Percentiles rank a stretch among this genome's conserved stretches.
phyloP scores from a whole-genome alignment of 2,888 invertebrate species.

The Coremacera marginata region DNA sequence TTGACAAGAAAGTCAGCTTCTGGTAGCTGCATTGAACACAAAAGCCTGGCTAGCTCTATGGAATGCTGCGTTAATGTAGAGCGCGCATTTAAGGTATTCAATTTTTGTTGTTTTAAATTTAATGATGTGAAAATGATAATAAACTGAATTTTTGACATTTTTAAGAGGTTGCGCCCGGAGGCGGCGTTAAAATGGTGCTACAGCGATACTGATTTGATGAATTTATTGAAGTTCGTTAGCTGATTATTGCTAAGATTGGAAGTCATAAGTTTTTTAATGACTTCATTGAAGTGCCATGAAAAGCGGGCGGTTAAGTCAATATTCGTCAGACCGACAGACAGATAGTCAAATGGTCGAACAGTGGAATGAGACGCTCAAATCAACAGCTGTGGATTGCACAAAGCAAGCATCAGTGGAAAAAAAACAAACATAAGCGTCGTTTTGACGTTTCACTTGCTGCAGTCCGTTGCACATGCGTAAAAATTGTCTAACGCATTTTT shows the following conservation, averaged over 20 bases:
- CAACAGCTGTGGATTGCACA: background rate
- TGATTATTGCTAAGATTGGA: constrained; percentile 47
- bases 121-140: constrained; percentile 49
- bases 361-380: background rate
- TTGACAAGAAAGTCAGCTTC: constrained; percentile 51
- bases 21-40: constrained; percentile 42
- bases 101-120: constrained; percentile 16
- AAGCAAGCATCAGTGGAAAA: background rate
- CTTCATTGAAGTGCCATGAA: constrained; percentile 48
- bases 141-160: constrained; percentile 51
- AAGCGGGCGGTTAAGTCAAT: constrained; percentile 21
- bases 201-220: constrained; percentile 33
- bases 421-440: background rate
- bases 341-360: background rate
- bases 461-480: constrained; percentile 33
- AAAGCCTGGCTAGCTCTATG: background rate
- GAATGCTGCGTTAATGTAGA: background rate
- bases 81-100: background rate
- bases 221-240: constrained; percentile 43
- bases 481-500: constrained; percentile 34
- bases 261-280: constrained; percentile 46
- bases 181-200: constrained; percentile 20
- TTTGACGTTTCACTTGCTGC: constrained; percentile 14
- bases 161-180: constrained; percentile 41
- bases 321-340: background rate